Base-by-base conservation (phyloP, 1,140 invertebrate species). In the Samia ricini region DNA sequence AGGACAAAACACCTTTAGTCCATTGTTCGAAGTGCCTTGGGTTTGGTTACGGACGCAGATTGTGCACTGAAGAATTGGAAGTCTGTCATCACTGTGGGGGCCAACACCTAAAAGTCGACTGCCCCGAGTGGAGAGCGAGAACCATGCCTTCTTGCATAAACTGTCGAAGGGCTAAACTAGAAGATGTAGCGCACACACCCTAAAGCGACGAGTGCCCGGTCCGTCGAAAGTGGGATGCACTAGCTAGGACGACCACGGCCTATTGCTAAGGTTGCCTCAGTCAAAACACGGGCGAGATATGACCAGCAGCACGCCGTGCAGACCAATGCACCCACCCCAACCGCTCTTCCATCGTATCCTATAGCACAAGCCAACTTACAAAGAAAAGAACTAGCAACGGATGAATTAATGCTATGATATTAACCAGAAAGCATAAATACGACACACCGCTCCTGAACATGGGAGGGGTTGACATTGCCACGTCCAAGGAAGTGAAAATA, bases 21-120 rank as follows among this genome's bases (percentile, higher is more conserved):
- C 73, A 76, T 22, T 73, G 73, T 52, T 18, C 61, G 7, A 69
- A 58, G 15, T 73, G 66, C 68, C 58, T 71, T 1, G 68, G 65
- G 4, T 19, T 4, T 12, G 12, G 48, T 4, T 4, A 19, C 4
- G 48, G 48, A 49, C 48, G 15, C 19, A 15, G 19, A 4, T 4
- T 49, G 48, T 19, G 48, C 19, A 19, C 48, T 4, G 48, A 49
- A 19, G 4, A 19, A 12, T 4, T 4, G 48, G 19, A 49, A 15
- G 12, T 12, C 15, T 49, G 48, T 12, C 15, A 20, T 49, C 48
- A 49, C 15, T 49, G 48, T 20, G 48, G 48, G 5, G 48, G 15
- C 48, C 48, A 15, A 18, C 48, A 49, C 15, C 19, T 49, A 20
- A 49, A 5, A 20, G 15, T 20, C 19, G 15, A 49, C 15, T 49